phyloP scores from a whole-genome alignment of 2,888 invertebrate genomes.

The Imbricaverruca yamaguchii region DNA sequence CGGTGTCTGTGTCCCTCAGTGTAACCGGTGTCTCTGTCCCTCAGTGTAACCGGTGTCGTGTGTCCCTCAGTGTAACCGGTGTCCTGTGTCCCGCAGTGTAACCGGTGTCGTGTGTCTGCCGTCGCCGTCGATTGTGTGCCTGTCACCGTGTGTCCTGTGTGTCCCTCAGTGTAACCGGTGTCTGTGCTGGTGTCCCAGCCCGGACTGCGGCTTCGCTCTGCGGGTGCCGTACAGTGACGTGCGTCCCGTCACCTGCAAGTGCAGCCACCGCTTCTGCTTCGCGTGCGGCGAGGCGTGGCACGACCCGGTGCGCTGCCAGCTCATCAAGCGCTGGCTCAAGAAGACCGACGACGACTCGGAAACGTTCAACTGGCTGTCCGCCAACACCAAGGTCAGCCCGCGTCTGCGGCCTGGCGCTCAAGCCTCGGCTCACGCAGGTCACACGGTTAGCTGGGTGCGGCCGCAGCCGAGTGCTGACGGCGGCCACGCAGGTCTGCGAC shows the following conservation, averaged over 20 bases:
- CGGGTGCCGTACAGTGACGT: conserved; percentile 66
- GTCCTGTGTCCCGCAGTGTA: no score
- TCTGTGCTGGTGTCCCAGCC: conserved; percentile 95
- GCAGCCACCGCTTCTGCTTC: conserved; percentile 91
- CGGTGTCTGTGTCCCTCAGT: no score
- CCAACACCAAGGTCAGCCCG: conserved; percentile 73
- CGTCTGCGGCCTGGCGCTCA: no score
- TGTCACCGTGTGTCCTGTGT: background rate
- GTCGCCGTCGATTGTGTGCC: no score
- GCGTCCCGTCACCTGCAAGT: conserved; percentile 85
- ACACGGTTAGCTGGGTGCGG: no score
- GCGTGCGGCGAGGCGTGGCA: conserved; percentile 96
- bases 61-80: no score
- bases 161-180: conserved; percentile 77
- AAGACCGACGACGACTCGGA: conserved; percentile 99
- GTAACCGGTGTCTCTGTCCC: no score
- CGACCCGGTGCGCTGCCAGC: conserved; percentile 91
- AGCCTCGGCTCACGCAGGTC: no score
- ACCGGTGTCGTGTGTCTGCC: no score
- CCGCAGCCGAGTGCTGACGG: no score
- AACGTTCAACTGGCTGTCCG: conserved; percentile 98
- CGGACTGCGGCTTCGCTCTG: conserved; percentile 93
- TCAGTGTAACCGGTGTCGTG: no score
- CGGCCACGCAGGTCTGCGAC: no score
- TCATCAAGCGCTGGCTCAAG: conserved; percentile 93